Percentiles rank a stretch among this genome's conserved stretches.
Evolutionary conservation across 2,113 vertebrate species (phyloP).

Genomic region (Ceyx melanurus): DNA sequence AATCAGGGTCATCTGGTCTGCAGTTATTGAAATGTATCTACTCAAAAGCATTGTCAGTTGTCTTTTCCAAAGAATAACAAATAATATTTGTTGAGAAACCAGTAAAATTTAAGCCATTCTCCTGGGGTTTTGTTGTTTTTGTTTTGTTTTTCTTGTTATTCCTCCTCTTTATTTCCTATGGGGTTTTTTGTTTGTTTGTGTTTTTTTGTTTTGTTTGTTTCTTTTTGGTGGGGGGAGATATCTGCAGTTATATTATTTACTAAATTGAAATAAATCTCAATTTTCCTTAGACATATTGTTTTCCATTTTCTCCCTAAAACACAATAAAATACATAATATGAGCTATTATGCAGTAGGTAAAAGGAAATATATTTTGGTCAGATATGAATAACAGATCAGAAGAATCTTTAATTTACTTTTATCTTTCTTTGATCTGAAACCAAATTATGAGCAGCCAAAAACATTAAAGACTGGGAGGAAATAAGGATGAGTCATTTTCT

Average conservation of each 20-base stretch:
- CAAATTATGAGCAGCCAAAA: background rate
- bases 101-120: background rate
- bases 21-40: background rate
- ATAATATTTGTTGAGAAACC: background rate
- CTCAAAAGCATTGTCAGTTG: background rate
- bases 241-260: background rate
- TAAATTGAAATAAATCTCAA: background rate
- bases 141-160: background rate
- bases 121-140: background rate
- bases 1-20: background rate
- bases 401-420: constrained; percentile 51
- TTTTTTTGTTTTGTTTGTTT: fast-evolving
- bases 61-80: background rate
- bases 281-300: background rate
- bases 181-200: too few species aligned
- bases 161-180: background rate
- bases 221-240: too few species aligned
- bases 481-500: background rate
- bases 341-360: background rate
- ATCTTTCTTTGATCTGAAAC: constrained; percentile 34
- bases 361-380: constrained; percentile 25
- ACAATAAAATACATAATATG: background rate
- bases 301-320: background rate
- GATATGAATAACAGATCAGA: constrained; percentile 19
- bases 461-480: background rate